These are phyloP conservation scores for Goniozus legneri DNA, from an alignment of 1,140 invertebrate species.

Conservation along the genomic window DNA sequence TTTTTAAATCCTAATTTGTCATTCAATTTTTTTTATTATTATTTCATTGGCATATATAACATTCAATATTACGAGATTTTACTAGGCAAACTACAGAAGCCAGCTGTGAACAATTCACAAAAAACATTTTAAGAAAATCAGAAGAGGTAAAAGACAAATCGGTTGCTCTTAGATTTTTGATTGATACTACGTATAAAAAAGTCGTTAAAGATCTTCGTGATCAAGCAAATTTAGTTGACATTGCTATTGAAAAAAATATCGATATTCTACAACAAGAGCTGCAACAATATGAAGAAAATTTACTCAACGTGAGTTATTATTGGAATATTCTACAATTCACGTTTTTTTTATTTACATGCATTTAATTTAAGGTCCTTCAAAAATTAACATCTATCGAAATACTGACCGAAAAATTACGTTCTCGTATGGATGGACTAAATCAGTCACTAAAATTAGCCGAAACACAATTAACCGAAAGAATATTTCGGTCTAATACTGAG, in stretches of 20 bases:
- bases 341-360: neutral
- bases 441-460: slow-evolving; percentile 73
- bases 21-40: slow-evolving; percentile 5
- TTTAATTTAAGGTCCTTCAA: slow-evolving; percentile 55
- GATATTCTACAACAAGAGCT: slow-evolving; percentile 65
- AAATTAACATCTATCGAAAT: slow-evolving; percentile 69
- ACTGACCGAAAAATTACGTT: slow-evolving; percentile 61
- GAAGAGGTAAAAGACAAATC: slow-evolving; percentile 65
- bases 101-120: slow-evolving; percentile 69
- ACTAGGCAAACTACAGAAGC: slow-evolving; percentile 64
- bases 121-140: slow-evolving; percentile 61
- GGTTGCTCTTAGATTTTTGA: slow-evolving; percentile 58
- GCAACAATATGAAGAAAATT: slow-evolving; percentile 64
- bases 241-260: slow-evolving; percentile 63
- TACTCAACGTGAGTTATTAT: slow-evolving; percentile 54
- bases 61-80: slow-evolving; percentile 2
- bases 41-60: neutral
- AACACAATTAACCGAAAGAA: slow-evolving; percentile 70
- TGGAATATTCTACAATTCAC: neutral
- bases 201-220: slow-evolving; percentile 66
- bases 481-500: slow-evolving; percentile 64
- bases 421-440: slow-evolving; percentile 63
- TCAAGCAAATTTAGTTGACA: slow-evolving; percentile 71
- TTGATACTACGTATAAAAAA: slow-evolving; percentile 63
- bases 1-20: neutral